Conservation (phyloP, 2,888 invertebrate genomes). For the Pasiphila rectangulata region DNA sequence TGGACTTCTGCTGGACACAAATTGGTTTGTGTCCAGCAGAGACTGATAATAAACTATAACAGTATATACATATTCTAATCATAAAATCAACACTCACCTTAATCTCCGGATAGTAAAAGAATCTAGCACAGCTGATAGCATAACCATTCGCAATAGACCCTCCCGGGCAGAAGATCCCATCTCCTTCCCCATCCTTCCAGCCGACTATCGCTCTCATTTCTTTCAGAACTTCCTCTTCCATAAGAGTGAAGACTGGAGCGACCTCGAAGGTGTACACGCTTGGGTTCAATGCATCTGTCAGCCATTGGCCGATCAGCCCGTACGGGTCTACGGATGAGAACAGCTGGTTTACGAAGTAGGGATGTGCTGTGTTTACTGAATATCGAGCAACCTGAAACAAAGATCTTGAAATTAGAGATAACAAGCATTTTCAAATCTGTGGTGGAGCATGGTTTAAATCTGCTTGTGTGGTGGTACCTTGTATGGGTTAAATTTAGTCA, state of each 20-base stretch:
- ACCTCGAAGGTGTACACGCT: constrained; percentile 95
- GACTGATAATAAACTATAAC: no score
- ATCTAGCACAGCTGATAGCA: constrained; percentile 92
- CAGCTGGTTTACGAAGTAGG: constrained; percentile 93
- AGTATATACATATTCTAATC: no score
- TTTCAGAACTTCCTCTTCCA: constrained; percentile 90
- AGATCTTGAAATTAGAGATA: background rate
- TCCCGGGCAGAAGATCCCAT: constrained; percentile 94
- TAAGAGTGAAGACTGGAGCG: constrained; percentile 91
- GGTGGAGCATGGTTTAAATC: no score
- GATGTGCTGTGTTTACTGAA: constrained; percentile 95
- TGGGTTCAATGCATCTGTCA: constrained; percentile 91
- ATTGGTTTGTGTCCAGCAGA: no score
- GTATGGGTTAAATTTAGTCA: no score
- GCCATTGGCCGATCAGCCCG: constrained; percentile 90
- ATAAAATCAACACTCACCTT: constrained; percentile 79
- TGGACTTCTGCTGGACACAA: no score
- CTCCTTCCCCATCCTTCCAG: constrained; percentile 86
- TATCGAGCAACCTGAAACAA: constrained; percentile 79
- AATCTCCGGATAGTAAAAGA: constrained; percentile 85
- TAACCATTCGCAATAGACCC: constrained; percentile 95
- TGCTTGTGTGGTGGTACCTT: no score
- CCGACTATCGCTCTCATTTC: constrained; percentile 91
- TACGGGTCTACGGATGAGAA: constrained; percentile 93
- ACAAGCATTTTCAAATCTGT: no score